Evolutionary conservation across 2,797 vertebrate species (phyloP), one percentile per base, ranked within the genome.

Genomic region (Silurus aristotelis): DNA sequence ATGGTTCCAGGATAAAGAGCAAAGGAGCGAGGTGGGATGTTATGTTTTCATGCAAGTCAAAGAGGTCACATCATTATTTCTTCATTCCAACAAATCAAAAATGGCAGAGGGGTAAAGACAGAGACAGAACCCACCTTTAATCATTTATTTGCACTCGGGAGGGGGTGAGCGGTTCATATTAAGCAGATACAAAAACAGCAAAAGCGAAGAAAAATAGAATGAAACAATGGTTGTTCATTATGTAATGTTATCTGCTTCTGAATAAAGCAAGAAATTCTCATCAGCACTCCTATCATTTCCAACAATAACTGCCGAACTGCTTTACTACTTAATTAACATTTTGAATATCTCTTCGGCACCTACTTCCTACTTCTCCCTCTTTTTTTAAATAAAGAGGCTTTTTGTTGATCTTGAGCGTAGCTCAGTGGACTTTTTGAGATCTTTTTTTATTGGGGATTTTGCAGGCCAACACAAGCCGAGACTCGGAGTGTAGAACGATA

Each of bases 71-170:
- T n/a, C 31, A 27, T 76, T 81, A 85, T 22, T 61, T 76, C 60
- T 64, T 75, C 48, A 67, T 55, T 81, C 52, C 68, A 67, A 82
- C 71, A 82, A 82, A 85, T 61, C 66, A 72, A 76, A 80, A 82
- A 66, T 55, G 71, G 80, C 80, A 77, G 80, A 27, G 19, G 48
- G 43, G 5, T 60, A 10, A 64, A 67, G 20, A 27, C 8, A 58
- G 70, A 79, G 76, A 78, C 9, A 79, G 75, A 83, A 60, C 60
- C 52, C 67, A 46, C 48, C 20, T 63, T 81, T 76, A 81, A 67
- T 75, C 52, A 27, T 82, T 76, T 73, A 82, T 86, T 82, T 55
- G 64, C 63, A 67, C 71, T 81, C 70, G 56, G 68, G 12, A n/a
- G 60, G 79, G 6, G 31, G 58, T 56, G 10, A 64, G 46, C 4